A percentile compares a stretch with the other conserved stretches of the same genome.
These are phyloP conservation scores for Anoplius nigerrimus DNA, from an alignment of 2,888 invertebrate species.

Conservation along the genomic window DNA sequence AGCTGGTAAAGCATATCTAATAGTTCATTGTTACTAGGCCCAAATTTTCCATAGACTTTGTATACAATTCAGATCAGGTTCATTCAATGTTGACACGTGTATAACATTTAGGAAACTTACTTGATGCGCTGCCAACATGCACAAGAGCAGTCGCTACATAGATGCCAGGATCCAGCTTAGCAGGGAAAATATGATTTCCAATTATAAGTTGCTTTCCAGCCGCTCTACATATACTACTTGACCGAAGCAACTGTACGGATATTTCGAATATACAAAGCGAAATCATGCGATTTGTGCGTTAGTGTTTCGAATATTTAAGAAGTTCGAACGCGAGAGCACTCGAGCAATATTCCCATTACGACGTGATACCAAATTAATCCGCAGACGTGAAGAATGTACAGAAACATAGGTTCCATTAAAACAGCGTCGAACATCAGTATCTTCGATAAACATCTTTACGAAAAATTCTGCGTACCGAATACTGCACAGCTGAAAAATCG, in stretches of 20 bases:
- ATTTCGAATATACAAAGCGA: conserved; percentile 55
- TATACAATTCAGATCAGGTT: too few species aligned
- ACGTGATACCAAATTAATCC: background rate
- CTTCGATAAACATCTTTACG: too few species aligned
- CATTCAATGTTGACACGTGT: too few species aligned
- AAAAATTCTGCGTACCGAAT: too few species aligned
- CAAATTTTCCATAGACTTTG: too few species aligned
- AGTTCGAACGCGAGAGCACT: conserved; percentile 17
- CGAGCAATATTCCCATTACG: conserved; percentile 25
- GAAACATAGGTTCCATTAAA: too few species aligned
- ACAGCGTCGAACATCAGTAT: too few species aligned
- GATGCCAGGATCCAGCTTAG: conserved; percentile 73
- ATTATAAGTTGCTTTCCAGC: conserved; percentile 64
- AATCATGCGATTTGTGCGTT: conserved; percentile 57
- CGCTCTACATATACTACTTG: conserved; percentile 58
- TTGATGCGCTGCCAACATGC: conserved; percentile 67
- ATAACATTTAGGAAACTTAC: conserved; percentile 63
- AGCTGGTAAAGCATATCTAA: too few species aligned
- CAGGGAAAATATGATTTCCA: conserved; percentile 66
- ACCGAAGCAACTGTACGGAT: conserved; percentile 59
- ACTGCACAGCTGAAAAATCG: too few species aligned
- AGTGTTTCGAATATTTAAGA: conserved; percentile 45
- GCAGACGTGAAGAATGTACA: too few species aligned
- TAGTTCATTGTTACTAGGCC: too few species aligned
- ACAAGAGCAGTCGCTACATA: conserved; percentile 72